phyloP scores from a whole-genome alignment of 2,113 vertebrate species.

The Sardina pilchardus region DNA sequence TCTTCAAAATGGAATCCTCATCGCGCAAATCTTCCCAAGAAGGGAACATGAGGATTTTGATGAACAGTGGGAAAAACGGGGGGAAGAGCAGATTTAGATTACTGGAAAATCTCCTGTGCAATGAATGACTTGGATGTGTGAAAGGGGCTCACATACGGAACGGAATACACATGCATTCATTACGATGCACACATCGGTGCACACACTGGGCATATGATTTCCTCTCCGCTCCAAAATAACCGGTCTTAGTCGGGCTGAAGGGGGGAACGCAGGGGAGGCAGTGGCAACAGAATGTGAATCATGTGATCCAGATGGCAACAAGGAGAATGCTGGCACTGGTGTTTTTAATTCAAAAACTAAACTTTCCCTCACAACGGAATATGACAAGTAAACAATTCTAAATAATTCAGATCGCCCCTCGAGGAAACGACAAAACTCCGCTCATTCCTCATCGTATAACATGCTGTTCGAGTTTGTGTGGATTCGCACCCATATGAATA shows the following conservation, averaged over 20 bases:
- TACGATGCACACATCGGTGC: too few relatives aligned
- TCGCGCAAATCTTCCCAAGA: slow-evolving; percentile 23
- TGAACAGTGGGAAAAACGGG: neutral
- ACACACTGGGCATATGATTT: neutral
- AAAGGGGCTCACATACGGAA: too few relatives aligned
- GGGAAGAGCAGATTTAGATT: neutral
- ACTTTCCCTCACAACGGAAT: neutral
- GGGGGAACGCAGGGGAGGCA: too few relatives aligned
- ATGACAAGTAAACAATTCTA: neutral
- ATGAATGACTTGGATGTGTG: too few relatives aligned
- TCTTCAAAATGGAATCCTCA: slow-evolving; percentile 26
- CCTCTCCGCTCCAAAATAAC: too few relatives aligned
- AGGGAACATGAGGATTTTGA: slow-evolving; percentile 7
- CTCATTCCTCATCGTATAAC: neutral
- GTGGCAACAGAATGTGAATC: slow-evolving; percentile 29
- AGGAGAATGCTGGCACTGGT: slow-evolving; percentile 19
- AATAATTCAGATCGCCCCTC: neutral
- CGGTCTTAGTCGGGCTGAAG: too few relatives aligned
- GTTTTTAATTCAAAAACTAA: slow-evolving; percentile 16
- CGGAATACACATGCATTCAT: too few relatives aligned
- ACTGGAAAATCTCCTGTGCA: neutral
- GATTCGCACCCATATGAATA: slow-evolving; percentile 20
- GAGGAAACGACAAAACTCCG: neutral
- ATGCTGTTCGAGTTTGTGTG: slow-evolving; percentile 20
- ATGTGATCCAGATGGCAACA: slow-evolving; percentile 18